Percentiles rank a stretch among this genome's conserved stretches.
Evolutionary conservation across 2,113 vertebrate genomes (phyloP).

Genomic region (Malurus alboscapulatus): DNA sequence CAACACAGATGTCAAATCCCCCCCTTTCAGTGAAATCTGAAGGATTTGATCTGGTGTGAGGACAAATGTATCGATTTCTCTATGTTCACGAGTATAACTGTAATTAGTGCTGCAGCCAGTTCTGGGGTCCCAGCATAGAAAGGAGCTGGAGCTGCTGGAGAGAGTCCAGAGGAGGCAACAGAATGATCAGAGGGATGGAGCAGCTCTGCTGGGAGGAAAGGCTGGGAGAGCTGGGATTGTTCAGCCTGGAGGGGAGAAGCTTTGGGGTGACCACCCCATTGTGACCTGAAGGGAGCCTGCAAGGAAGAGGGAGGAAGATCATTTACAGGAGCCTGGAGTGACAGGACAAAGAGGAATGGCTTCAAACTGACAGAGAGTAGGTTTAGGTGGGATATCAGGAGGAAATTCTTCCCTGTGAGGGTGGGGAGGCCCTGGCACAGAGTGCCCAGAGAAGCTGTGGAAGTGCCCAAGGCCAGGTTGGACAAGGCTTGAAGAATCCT

Average conservation of each 20-base stretch:
- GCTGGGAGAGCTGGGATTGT: not conserved
- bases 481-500: accelerated
- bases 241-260: not conserved
- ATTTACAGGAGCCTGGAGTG: not conserved
- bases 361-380: not conserved
- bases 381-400: not conserved
- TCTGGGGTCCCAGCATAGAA: not conserved
- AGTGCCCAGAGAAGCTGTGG: not conserved
- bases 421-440: accelerated
- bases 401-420: not conserved
- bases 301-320: no score
- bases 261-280: not conserved
- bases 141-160: not conserved
- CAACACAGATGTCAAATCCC: accelerated
- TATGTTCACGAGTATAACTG: accelerated
- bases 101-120: not conserved
- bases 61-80: not conserved
- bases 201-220: not conserved
- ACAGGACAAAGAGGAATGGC: not conserved
- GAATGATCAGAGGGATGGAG: not conserved
- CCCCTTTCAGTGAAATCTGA: not conserved
- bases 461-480: not conserved
- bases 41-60: not conserved
- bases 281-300: not conserved
- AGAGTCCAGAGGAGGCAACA: not conserved